These are phyloP conservation scores for Trachelus iudaicus DNA, from an alignment of 2,888 invertebrate species.

Conservation along the genomic window DNA sequence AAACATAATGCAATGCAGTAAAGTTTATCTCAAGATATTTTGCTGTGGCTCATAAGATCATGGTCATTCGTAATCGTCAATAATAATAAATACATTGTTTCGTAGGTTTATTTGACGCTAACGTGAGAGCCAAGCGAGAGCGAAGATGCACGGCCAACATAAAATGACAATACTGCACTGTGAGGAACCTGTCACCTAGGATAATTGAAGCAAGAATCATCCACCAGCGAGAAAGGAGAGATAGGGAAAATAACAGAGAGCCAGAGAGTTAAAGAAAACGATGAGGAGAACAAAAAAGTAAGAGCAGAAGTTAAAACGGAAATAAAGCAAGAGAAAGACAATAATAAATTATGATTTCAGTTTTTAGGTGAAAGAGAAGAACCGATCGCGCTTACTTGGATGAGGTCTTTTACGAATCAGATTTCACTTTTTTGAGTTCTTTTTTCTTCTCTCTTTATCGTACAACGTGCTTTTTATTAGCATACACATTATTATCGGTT, in stretches of 20 bases:
- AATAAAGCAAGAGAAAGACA: neutral
- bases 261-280: neutral
- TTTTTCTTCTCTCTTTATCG: neutral
- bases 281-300: neutral
- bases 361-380: neutral
- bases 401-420: neutral
- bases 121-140: neutral
- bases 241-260: neutral
- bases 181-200: neutral
- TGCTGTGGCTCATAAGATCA: neutral
- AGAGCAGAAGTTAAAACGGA: neutral
- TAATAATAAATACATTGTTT: neutral
- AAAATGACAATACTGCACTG: neutral
- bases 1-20: neutral
- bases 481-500: neutral
- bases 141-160: neutral
- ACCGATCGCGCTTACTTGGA: neutral
- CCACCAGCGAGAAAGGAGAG: neutral
- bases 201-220: neutral
- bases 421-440: neutral
- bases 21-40: neutral
- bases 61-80: neutral
- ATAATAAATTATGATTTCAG: neutral
- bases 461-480: neutral
- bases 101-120: neutral